phyloP scores from a whole-genome alignment of 2,113 vertebrate species.

The Gymnobelideus leadbeateri region DNA sequence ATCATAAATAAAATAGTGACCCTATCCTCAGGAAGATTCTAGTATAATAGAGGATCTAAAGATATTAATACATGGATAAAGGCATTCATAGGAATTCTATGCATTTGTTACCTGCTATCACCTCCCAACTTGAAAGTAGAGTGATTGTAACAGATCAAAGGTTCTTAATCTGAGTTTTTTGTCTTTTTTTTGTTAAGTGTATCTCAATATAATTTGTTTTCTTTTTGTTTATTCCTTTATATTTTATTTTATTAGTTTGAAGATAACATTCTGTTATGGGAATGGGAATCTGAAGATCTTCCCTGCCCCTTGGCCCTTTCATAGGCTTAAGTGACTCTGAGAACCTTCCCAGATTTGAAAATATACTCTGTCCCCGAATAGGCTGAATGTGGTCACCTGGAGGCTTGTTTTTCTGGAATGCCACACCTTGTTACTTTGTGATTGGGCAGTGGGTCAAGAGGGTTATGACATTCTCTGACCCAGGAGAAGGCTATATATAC shows the following conservation, averaged over 20 bases:
- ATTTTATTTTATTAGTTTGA: background rate
- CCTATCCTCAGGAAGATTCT: background rate
- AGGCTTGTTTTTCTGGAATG: too few relatives aligned
- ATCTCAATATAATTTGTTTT: background rate
- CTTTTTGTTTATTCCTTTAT: background rate
- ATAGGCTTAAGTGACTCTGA: too few relatives aligned
- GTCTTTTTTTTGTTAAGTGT: background rate
- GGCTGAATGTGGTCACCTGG: too few relatives aligned
- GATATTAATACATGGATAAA: background rate
- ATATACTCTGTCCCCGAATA: too few relatives aligned
- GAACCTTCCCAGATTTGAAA: too few relatives aligned
- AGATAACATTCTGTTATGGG: background rate
- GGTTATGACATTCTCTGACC: too few relatives aligned
- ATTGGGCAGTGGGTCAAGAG: too few relatives aligned
- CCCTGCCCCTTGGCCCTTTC: too few relatives aligned
- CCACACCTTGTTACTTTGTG: too few relatives aligned
- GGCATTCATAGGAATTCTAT: background rate
- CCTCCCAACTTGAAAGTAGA: background rate
- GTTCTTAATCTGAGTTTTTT: background rate
- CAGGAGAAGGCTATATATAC: too few relatives aligned
- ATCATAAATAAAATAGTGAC: background rate
- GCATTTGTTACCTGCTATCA: background rate
- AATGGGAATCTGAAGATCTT: too few relatives aligned
- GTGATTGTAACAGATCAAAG: background rate
- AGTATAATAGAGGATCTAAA: background rate